A percentile compares a stretch with the other conserved stretches of the same genome.
Evolutionary conservation across 2,888 invertebrate genomes (phyloP).

Genomic region (Pterostichus madidus): DNA sequence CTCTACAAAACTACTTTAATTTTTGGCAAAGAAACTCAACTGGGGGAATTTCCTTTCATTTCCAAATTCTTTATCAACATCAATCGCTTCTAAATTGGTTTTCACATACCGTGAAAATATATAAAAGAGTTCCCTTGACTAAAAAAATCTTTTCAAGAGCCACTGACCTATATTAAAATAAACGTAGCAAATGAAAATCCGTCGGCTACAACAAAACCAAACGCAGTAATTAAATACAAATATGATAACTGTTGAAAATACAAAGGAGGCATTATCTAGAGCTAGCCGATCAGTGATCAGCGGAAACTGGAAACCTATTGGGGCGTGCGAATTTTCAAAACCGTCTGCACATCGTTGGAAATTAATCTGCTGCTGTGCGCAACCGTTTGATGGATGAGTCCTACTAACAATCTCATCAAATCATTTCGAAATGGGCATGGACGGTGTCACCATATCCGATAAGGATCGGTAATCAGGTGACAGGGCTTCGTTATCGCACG

Average conservation of each 20-base stretch:
- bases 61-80: slow-evolving; percentile 63
- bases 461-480: slow-evolving; percentile 66
- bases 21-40: slow-evolving; percentile 48
- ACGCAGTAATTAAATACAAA: slow-evolving; percentile 18
- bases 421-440: slow-evolving; percentile 58
- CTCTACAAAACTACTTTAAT: slow-evolving; percentile 55
- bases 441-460: slow-evolving; percentile 62
- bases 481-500: slow-evolving; percentile 65
- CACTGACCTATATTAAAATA: slow-evolving; percentile 49
- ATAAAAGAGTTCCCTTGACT: slow-evolving; percentile 49
- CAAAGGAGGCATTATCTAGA: slow-evolving; percentile 14
- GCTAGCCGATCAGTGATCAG: slow-evolving; percentile 4
- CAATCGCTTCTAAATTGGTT: slow-evolving; percentile 63
- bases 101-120: slow-evolving; percentile 56
- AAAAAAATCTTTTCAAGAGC: slow-evolving; percentile 37
- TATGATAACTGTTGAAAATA: slow-evolving; percentile 1
- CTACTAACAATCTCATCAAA: slow-evolving; percentile 64
- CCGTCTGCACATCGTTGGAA: slow-evolving; percentile 61
- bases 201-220: slow-evolving; percentile 4
- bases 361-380: slow-evolving; percentile 57
- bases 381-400: slow-evolving; percentile 60
- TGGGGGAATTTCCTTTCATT: slow-evolving; percentile 55
- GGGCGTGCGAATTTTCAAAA: slow-evolving; percentile 61
- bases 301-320: slow-evolving; percentile 41
- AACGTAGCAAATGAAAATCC: slow-evolving; percentile 40